These are phyloP conservation scores for Clarias fuscus DNA, from an alignment of 2,797 vertebrate genomes.

Conservation along the genomic window DNA sequence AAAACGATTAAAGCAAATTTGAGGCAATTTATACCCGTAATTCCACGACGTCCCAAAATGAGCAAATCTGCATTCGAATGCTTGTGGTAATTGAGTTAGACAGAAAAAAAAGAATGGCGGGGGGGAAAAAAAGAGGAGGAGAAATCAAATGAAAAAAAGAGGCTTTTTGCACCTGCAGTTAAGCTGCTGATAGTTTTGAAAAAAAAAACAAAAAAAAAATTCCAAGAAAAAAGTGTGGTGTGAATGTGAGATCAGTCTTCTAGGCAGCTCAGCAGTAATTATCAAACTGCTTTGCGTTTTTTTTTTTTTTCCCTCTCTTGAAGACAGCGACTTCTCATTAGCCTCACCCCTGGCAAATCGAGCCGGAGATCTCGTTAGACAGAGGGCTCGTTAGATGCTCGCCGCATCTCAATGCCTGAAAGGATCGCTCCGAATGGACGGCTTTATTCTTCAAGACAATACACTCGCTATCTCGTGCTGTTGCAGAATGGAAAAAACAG, in stretches of 20 bases:
- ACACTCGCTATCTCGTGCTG: background rate
- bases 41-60: slow-evolving; percentile 13
- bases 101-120: slow-evolving; percentile 8
- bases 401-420: slow-evolving; percentile 25
- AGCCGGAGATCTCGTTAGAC: slow-evolving; percentile 11
- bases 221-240: background rate
- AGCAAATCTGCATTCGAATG: slow-evolving; percentile 49
- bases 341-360: slow-evolving; percentile 20
- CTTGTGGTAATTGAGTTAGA: slow-evolving; percentile 45
- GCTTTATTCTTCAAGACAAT: slow-evolving; percentile 26
- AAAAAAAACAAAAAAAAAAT: background rate
- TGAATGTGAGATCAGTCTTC: slow-evolving; percentile 21
- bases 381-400: slow-evolving; percentile 1
- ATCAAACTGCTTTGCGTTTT: slow-evolving; percentile 13
- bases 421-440: background rate
- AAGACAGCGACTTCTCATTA: slow-evolving; percentile 28
- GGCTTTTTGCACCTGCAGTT: slow-evolving; percentile 19
- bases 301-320: background rate
- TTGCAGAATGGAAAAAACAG: background rate
- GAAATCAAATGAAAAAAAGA: background rate
- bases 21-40: slow-evolving; percentile 43
- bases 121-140: background rate
- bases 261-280: slow-evolving; percentile 36
- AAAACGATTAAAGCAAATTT: slow-evolving; percentile 51
- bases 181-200: background rate